Evolutionary conservation across 2,113 vertebrate species (phyloP).

Genomic region (Gorsachius goisagi): DNA sequence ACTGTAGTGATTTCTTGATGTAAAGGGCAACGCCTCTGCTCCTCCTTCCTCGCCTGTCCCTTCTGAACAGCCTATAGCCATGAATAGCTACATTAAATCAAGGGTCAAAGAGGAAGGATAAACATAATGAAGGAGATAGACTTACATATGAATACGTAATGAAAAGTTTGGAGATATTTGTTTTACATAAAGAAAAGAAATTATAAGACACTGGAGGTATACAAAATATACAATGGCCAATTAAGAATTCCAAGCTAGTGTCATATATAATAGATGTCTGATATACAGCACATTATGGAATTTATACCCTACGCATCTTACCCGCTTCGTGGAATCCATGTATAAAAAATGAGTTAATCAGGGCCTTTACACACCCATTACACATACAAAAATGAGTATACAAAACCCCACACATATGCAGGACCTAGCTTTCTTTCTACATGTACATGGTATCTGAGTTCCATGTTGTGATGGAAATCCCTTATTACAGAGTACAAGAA

Average conservation of each 20-base stretch:
- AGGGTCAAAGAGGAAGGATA: neutral
- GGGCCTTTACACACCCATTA: neutral
- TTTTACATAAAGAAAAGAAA: neutral
- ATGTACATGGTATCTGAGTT: neutral
- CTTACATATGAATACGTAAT: accelerated
- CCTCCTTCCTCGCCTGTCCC: too few relatives aligned
- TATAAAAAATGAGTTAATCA: neutral
- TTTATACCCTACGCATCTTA: neutral
- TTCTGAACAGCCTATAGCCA: too few relatives aligned
- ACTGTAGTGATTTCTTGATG: too few relatives aligned
- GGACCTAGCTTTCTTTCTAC: neutral
- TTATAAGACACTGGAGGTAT: neutral
- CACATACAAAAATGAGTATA: neutral
- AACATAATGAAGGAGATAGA: neutral
- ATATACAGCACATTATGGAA: neutral
- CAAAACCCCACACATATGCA: neutral
- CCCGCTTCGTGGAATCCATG: neutral
- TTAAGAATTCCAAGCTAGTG: neutral
- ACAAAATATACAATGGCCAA: neutral
- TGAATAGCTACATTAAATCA: neutral
- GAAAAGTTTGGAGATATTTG: neutral
- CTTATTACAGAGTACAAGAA: neutral
- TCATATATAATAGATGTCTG: neutral
- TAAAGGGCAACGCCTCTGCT: too few relatives aligned
- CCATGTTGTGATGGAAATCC: neutral